A percentile compares a stretch with the other conserved stretches of the same genome.
Conservation (phyloP, 2,888 invertebrate species). For the Alcis repandata region DNA sequence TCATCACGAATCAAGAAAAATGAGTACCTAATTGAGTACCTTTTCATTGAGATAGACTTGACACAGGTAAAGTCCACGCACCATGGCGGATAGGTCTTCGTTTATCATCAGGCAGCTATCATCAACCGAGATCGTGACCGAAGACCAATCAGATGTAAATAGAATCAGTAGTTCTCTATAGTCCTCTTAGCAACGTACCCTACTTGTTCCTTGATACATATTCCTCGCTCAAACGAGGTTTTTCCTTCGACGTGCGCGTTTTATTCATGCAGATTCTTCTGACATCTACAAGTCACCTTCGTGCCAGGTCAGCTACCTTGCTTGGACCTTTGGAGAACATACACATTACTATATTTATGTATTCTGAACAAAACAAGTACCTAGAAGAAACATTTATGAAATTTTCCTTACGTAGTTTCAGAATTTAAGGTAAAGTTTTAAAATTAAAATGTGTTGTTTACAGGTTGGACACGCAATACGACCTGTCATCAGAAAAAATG, state of each 20-base stretch:
- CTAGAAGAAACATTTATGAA: too few species aligned
- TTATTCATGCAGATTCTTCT: conserved; percentile 60
- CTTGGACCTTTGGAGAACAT: conserved; percentile 5
- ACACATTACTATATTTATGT: background rate
- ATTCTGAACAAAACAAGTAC: too few species aligned
- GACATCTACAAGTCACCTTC: conserved; percentile 73
- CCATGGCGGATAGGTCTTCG: background rate
- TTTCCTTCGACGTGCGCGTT: conserved; percentile 36
- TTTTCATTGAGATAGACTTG: too few species aligned
- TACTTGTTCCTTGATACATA: conserved; percentile 26
- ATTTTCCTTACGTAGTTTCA: too few species aligned
- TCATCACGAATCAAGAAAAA: too few species aligned
- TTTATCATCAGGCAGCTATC: background rate
- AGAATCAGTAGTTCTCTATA: background rate
- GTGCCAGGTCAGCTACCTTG: conserved; percentile 56
- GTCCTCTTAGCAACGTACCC: conserved; percentile 17
- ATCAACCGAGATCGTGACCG: conserved; percentile 1
- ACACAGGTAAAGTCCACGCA: too few species aligned
- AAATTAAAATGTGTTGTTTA: conserved; percentile 31
- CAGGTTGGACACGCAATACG: conserved; percentile 77
- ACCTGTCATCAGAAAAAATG: conserved; percentile 71
- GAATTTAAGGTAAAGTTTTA: too few species aligned
- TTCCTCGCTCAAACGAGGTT: conserved; percentile 15
- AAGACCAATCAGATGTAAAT: conserved; percentile 6
- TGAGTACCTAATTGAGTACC: too few species aligned